Conservation (phyloP, 92 coral and sea anemone genomes). For the Micromussa lordhowensis region DNA sequence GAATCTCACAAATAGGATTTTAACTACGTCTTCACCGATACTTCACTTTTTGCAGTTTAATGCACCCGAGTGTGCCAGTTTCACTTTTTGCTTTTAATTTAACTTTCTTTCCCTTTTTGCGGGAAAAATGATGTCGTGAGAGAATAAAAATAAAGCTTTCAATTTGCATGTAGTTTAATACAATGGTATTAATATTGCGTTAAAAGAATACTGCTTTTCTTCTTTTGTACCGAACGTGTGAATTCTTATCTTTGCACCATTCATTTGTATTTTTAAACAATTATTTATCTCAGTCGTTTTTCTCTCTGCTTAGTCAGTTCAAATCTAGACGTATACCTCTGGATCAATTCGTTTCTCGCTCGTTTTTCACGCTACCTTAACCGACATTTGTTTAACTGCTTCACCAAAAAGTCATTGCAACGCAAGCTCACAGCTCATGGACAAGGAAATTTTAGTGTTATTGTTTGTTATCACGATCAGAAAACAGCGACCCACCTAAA, state of each 20-base stretch:
- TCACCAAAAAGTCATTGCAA: not conserved
- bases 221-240: constrained; percentile 29
- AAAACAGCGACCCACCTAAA: not conserved
- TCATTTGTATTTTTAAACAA: constrained; percentile 24
- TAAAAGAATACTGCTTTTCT: constrained; percentile 26
- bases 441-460: constrained; percentile 2
- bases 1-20: not conserved
- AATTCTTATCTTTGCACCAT: constrained; percentile 28
- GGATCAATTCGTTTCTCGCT: not conserved
- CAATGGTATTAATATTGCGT: constrained; percentile 31
- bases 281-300: not conserved
- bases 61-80: not conserved
- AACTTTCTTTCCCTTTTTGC: not conserved
- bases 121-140: not conserved
- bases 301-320: not conserved
- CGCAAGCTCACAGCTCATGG: not conserved
- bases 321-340: not conserved
- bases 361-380: not conserved
- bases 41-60: not conserved
- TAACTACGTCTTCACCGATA: not conserved
- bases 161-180: constrained; percentile 27
- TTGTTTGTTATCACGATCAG: constrained; percentile 30
- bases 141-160: not conserved
- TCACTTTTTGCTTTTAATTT: not conserved
- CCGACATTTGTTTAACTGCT: constrained; percentile 38